Evolutionary conservation across 2,888 invertebrate species (phyloP).

Genomic region (Troides aeacus): DNA sequence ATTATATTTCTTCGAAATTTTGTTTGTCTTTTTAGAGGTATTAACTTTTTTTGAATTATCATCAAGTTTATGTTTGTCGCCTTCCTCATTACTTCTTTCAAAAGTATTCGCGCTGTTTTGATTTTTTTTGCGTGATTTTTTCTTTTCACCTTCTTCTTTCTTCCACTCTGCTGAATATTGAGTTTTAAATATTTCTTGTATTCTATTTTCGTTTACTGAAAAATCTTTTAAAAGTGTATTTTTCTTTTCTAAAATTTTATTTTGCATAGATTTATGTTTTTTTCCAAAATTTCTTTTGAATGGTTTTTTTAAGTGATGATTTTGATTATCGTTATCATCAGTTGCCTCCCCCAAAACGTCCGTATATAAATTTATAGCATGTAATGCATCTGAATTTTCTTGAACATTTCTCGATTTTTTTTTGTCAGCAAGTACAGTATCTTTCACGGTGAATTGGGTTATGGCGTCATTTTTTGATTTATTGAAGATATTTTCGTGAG

Average conservation of each 20-base stretch:
- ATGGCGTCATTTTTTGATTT: not conserved
- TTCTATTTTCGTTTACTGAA: conserved; percentile 1
- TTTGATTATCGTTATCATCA: conserved; percentile 2
- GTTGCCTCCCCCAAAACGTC: too few species aligned
- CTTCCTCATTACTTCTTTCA: not conserved
- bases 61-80: not conserved
- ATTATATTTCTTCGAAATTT: not conserved
- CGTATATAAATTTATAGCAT: too few species aligned
- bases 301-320: conserved; percentile 17
- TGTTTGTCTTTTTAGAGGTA: not conserved
- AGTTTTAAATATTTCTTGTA: conserved; percentile 1
- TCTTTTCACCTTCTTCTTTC: not conserved
- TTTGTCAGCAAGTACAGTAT: not conserved
- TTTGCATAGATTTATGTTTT: conserved; percentile 10
- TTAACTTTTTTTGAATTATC: not conserved
- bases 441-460: not conserved
- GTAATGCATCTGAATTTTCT: not conserved
- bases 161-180: not conserved
- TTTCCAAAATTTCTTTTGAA: conserved; percentile 28
- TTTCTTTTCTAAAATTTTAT: not conserved
- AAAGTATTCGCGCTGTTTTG: not conserved
- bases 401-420: not conserved
- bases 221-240: not conserved
- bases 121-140: not conserved
- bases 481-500: not conserved